Base-by-base conservation (phyloP, 1,140 invertebrate species). In the Pseudomyrmex gracilis region DNA sequence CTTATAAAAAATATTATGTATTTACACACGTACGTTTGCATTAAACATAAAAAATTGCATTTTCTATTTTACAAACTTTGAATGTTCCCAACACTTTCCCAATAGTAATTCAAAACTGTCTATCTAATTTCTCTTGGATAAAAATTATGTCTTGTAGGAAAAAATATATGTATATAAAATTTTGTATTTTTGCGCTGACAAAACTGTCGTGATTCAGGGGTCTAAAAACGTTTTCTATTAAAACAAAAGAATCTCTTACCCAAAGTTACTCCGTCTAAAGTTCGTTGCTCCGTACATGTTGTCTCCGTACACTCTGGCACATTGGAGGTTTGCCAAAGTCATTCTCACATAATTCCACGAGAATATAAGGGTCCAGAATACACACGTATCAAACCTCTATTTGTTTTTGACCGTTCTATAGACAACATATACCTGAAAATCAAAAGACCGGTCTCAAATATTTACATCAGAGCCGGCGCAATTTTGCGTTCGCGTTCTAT, bases 271-370 rank as follows among this genome's bases (percentile, higher is more conserved):
- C 82, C 82, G 80, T 17, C 76, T 47, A 86, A 88, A 88, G 87
- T 89, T 89, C 87, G 87, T 89, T 88, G 87, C 87, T 76, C 87
- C 80, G 84, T 88, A 84, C 73, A 76, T 82, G 87, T 82, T 88
- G 87, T 89, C 87, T 73, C 80, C 78, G 87, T 74, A 57, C 80
- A 83, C 83, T 86, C 87, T 87, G 83, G 83, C 64, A 82, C 73
- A 43, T 77, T 89, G 88, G 88, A 73, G 15, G 55, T 43, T 53
- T 78, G 88, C 88, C 87, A 89, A 85, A 88, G 87, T 89, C 87
- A 89, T 89, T 89, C 87, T 89, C 88, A 84, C 87, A 89, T 89
- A 86, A 89, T 89, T 89, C 76, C 85, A 53, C 57, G 67, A n/a
- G 84, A 73, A 70, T 76, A 89, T 58, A 73, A 86, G 73, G 43